phyloP scores from a whole-genome alignment of 2,888 invertebrate species.

The Leucozona laternaria region DNA sequence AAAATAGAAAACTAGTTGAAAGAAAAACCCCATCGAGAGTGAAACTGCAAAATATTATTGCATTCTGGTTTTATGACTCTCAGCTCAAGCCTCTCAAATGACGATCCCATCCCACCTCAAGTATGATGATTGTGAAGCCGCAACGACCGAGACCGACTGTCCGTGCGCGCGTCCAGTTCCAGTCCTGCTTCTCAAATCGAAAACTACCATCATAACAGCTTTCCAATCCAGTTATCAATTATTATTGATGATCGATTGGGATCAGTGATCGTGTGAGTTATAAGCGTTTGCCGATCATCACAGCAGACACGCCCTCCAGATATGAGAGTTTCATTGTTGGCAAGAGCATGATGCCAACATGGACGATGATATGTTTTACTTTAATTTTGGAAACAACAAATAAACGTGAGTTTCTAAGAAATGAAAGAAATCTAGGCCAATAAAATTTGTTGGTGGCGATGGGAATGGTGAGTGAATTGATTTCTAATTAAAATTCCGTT shows the following conservation, averaged over 20 bases:
- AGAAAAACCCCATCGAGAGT: conserved; percentile 48
- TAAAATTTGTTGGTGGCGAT: neutral
- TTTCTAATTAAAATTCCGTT: conserved; percentile 61
- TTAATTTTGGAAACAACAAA: neutral
- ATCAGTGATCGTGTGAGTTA: conserved; percentile 47
- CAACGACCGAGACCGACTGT: neutral
- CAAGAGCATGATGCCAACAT: neutral
- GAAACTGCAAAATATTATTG: conserved; percentile 43
- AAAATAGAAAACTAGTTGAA: conserved; percentile 29
- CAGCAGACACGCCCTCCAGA: neutral
- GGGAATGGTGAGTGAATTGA: conserved; percentile 37
- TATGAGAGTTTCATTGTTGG: neutral
- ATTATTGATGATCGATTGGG: conserved; percentile 42
- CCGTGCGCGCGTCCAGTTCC: neutral
- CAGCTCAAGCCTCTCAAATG: conserved; percentile 18
- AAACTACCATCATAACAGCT: conserved; percentile 12
- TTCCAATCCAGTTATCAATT: conserved; percentile 48
- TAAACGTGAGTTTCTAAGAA: conserved; percentile 11
- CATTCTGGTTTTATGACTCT: neutral
- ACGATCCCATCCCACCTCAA: conserved; percentile 27
- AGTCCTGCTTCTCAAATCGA: neutral
- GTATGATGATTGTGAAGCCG: conserved; percentile 4
- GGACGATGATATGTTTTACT: neutral
- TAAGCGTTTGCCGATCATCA: conserved; percentile 13
- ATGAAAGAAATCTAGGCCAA: conserved; percentile 53